Evolutionary conservation across 1,140 invertebrate genomes (phyloP), one percentile per base, ranked within the genome.

Genomic region (Dolichoris vasculosae): DNA sequence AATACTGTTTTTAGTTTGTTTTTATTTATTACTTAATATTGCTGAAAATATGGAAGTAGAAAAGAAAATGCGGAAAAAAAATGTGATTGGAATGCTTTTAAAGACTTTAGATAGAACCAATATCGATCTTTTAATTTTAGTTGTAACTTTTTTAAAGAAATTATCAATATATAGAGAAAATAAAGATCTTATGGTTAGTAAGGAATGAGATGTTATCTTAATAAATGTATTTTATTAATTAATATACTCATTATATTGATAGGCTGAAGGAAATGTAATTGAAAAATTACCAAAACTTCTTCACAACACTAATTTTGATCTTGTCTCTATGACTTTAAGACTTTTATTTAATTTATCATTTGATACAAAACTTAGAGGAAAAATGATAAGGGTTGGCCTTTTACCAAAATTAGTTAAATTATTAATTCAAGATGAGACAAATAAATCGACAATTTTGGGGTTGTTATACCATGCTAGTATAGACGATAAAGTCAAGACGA

Each of bases 261-360:
- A 94, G 94, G 94, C 94, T 4, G 95, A 95, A 55, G 92, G 95
- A 88, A 96, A 96, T 87, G 94, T 97, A 83, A 94, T 97, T 83
- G 95, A 97, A 85, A 97, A 97, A 92, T 90, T 97, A 87, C 96
- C 96, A 8, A 95, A 95, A 76, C 92, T 97, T 79, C 91, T 97
- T 80, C 95, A 96, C 88, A 96, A 95, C 87, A 94, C 94, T 81
- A 96, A 96, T 93, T 93, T 95, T 88, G 98, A 98, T 94, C 93
- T 99, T 73, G 95, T 98, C n/a, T 96, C 97, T 93, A 96, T 97
- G 79, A 97, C 97, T 35, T 94, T 99, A 76, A 96, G 97, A 89
- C 93, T 99, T 26, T 94, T 99, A 13, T 98, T 98, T 89, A 99
- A 99, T 95, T 95, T 99, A 63, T 98, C 98, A n/a, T 99, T 99